These are phyloP conservation scores for Myiotriccus ornatus DNA, from an alignment of 2,797 vertebrate species.

Conservation along the genomic window DNA sequence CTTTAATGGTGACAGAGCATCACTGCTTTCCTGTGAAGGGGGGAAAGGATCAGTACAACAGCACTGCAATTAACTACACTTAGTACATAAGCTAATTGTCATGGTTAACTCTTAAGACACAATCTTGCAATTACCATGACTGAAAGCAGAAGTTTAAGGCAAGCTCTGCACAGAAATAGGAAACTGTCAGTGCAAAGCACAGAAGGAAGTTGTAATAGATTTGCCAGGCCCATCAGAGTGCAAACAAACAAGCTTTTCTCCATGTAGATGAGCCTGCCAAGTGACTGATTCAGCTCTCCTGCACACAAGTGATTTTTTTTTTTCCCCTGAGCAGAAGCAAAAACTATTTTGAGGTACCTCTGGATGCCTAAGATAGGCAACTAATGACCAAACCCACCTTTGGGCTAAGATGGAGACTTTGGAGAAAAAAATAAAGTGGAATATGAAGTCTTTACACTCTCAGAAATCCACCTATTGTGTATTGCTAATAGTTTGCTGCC, in stretches of 20 bases:
- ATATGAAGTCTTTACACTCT: not conserved
- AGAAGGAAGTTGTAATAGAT: not conserved
- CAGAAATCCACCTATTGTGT: not conserved
- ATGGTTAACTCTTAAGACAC: not conserved
- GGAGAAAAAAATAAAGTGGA: not conserved
- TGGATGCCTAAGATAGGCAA: not conserved
- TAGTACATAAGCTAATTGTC: not conserved
- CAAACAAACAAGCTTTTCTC: not conserved
- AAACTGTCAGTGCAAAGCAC: not conserved
- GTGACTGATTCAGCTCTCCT: not conserved
- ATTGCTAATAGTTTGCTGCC: not conserved
- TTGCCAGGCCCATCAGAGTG: not conserved
- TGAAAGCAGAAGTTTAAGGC: not conserved
- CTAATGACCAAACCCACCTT: not conserved
- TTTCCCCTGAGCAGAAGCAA: not conserved
- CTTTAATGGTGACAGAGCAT: conserved; percentile 11
- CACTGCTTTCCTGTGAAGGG: conserved; percentile 47
- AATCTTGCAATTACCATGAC: not conserved
- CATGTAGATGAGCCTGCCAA: not conserved
- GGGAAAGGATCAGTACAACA: not conserved
- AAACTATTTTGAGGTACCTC: not conserved
- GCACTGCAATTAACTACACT: not conserved
- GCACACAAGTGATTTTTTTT: not conserved
- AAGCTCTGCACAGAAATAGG: not conserved
- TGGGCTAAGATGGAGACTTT: not conserved